These are phyloP conservation scores for Ctenicera cuprea DNA, from an alignment of 2,888 invertebrate species.

Conservation along the genomic window DNA sequence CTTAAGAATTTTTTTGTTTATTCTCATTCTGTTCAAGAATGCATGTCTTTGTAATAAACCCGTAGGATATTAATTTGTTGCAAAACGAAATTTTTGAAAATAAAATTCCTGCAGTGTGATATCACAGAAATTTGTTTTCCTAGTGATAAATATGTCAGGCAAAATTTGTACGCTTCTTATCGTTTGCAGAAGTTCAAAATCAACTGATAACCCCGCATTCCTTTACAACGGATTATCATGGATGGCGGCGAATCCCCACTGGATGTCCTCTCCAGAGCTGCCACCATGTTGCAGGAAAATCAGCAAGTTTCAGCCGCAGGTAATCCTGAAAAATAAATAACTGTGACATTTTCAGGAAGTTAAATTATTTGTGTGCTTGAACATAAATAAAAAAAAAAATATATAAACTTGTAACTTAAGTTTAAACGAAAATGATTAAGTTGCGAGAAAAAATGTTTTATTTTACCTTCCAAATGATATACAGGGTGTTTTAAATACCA, in stretches of 20 bases:
- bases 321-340: constrained; percentile 66
- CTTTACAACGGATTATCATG: constrained; percentile 55
- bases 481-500: too few relatives aligned
- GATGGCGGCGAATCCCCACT: constrained; percentile 81
- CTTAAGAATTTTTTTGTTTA: not conserved
- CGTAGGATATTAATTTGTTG: too few relatives aligned
- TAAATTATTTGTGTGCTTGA: too few relatives aligned
- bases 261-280: constrained; percentile 91
- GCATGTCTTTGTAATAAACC: too few relatives aligned
- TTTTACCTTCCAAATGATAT: not conserved
- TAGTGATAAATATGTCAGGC: not conserved
- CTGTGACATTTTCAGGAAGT: not conserved
- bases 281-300: constrained; percentile 91
- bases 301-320: constrained; percentile 72
- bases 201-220: constrained; percentile 60
- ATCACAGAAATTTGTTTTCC: too few relatives aligned
- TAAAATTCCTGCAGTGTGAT: not conserved
- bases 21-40: too few relatives aligned
- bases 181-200: constrained; percentile 47
- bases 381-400: too few relatives aligned
- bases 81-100: not conserved
- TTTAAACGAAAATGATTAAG: too few relatives aligned
- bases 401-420: too few relatives aligned
- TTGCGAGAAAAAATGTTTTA: not conserved
- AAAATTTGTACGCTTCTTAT: constrained; percentile 39